Base-by-base conservation (phyloP, 2,888 invertebrate genomes). In the Tyria jacobaeae region DNA sequence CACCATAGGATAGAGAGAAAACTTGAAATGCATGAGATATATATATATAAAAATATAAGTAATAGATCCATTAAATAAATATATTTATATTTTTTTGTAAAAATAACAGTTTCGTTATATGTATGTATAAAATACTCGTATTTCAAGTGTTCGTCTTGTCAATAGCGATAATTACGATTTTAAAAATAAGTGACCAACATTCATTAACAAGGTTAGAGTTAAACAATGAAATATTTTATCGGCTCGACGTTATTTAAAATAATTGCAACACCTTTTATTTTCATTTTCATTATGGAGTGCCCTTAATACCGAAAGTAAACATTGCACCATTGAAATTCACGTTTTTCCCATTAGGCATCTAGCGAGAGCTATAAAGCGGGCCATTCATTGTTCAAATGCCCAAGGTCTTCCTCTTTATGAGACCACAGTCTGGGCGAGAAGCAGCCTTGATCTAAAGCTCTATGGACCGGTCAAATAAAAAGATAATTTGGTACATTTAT, bases 251-350 rank as follows among this genome's bases (percentile, higher is more conserved):
- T 10, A 44, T 3, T 41, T 41, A 17, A 9, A 7, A 41, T 10
- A 12, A 21, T 44, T 44, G 21, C 21, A 21, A 44, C 12, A 44
- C 31, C 12, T 1, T 3, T 7, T 17, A 21, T 31, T 12, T 21
- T 15, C n/a, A n/a, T 31, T 54, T 27, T 41, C 44, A 44, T 41
- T 31, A 56, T 24, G n/a, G 15, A 34, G 34, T 56, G 3, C 37
- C 53, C 47, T 57, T 54, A 58, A 58, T 61, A 50, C 39, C 65
- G 66, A 74, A 73, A 79, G 74, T 69, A 73, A 76, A 75, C 56
- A 75, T 81, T 81, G 73, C 79, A 66, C 67, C 76, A 83, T 69
- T 62, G 60, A 70, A 69, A 76, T 78, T 82, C 85, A 84, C 82
- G 85, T 79, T 70, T 80, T 74, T 70, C 69, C 73, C 74, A 83